Base-by-base conservation (phyloP, 2,113 vertebrate genomes). In the Paradisaea rubra region DNA sequence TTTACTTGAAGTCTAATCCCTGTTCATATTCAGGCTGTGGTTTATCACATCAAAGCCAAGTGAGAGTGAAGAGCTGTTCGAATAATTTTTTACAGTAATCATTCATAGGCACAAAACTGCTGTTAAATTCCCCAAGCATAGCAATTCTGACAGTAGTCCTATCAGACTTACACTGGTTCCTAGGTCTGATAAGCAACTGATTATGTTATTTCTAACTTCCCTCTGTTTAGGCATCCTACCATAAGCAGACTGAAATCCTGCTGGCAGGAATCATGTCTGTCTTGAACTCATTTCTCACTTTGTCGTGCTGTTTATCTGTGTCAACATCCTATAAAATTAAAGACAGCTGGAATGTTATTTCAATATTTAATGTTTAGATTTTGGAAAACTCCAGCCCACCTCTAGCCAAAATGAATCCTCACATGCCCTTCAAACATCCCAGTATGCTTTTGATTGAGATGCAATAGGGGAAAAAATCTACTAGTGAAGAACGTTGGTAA, bases 321-420 rank as follows among this genome's bases (percentile, higher is more conserved):
- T 57, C 69, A 86, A 50, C 7, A 15, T 76, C n/a, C 45, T 68
- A 37, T 16, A 93, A 91, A 81, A 76, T 1, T 86, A 56, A 94
- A 90, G 45, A 54, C 37, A 86, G 56, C 47, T 87, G 41, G 68
- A 35, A 89, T 66, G 44, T 28, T 78, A 73, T 88, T 95, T 96
- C 70, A 95, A 87, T 92, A 80, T 85, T 94, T 86, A 52, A 57
- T 89, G 53, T 76, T 72, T n/a, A 88, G 56, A n/a, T 83, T 91
- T 59, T 42, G 8, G 37, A 66, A 44, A 91, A 54, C 39, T 70
- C 37, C 81, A 77, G 21, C 20, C 78, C n/a, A 69, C 9, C 11
- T 92, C 54, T 60, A 69, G 56, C 12, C 21, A 42, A 91, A 71
- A 94, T 30, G 10, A 78, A 59, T 83, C 60, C 44, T 49, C 65